Conservation (phyloP, 2,113 vertebrate genomes). For the Rousettus leschenaultii region DNA sequence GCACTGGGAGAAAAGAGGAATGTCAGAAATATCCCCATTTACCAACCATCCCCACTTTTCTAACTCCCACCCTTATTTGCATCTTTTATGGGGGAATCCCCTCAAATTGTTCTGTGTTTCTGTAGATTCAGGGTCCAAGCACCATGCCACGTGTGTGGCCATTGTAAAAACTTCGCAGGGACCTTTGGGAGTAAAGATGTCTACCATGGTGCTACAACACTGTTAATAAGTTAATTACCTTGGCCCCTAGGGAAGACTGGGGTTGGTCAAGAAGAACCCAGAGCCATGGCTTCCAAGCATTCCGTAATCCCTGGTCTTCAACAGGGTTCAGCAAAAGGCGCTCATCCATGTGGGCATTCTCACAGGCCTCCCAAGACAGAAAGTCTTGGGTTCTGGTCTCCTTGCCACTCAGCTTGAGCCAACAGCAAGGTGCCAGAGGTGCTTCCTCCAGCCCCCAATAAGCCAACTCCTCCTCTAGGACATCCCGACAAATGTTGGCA, state of each 20-base stretch:
- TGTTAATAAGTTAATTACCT: constrained; percentile 58
- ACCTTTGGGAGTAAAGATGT: not conserved
- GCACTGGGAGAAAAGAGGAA: constrained; percentile 43
- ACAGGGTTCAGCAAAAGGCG: constrained; percentile 40
- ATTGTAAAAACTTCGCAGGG: not conserved
- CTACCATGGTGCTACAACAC: not conserved
- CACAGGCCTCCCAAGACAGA: constrained; percentile 46
- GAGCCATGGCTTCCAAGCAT: constrained; percentile 68
- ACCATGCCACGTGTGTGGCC: not conserved
- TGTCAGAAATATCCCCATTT: not conserved
- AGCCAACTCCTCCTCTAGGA: constrained; percentile 71
- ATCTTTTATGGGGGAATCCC: not conserved
- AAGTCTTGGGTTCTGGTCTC: constrained; percentile 57
- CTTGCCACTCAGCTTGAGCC: constrained; percentile 62
- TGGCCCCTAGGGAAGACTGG: constrained; percentile 61
- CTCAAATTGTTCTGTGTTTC: not conserved
- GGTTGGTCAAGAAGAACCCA: constrained; percentile 69
- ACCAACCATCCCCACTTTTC: not conserved
- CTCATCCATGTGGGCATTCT: constrained; percentile 22
- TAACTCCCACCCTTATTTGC: not conserved
- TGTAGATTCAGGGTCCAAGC: not conserved
- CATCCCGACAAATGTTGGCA: constrained; percentile 37
- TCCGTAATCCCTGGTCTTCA: constrained; percentile 11
- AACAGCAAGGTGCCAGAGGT: constrained; percentile 64
- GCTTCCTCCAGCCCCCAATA: constrained; percentile 62